A percentile compares a stretch with the other conserved stretches of the same genome.
Conservation (phyloP, 1,140 invertebrate species). For the Calliopsis andreniformis region DNA sequence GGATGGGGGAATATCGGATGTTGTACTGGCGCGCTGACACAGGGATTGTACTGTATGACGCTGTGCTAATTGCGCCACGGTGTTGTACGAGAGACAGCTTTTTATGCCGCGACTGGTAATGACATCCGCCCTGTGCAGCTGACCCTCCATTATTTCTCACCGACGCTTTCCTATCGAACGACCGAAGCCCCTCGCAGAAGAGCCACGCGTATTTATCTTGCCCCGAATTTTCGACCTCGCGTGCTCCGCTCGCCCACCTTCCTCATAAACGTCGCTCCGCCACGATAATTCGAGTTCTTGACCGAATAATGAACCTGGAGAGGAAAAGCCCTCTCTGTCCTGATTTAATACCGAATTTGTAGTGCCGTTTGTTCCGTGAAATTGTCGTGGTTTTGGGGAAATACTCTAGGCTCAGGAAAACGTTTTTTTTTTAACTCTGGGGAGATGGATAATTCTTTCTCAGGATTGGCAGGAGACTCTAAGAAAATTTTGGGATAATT, state of each 20-base stretch:
- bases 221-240: constrained; percentile 39
- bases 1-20: constrained; percentile 44
- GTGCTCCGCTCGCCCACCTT: not conserved
- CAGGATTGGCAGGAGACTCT: no score
- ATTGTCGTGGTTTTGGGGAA: not conserved
- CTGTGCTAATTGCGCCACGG: constrained; percentile 58
- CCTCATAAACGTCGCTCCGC: not conserved
- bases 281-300: constrained; percentile 9
- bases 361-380: not conserved
- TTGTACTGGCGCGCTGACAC: constrained; percentile 39
- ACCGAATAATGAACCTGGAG: constrained; percentile 21
- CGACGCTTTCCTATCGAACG: constrained; percentile 62
- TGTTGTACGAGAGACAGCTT: constrained; percentile 63
- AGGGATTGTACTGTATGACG: constrained; percentile 56
- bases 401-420: no score
- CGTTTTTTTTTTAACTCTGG: no score
- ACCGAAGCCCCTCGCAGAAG: constrained; percentile 33
- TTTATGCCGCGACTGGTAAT: constrained; percentile 72
- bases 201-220: constrained; percentile 47
- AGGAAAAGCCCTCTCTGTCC: not conserved
- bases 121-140: constrained; percentile 72
- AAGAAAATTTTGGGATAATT: no score
- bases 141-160: constrained; percentile 74
- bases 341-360: not conserved
- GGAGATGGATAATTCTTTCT: no score